phyloP scores from a whole-genome alignment of 2,888 invertebrate genomes.

The Mamestra brassicae region DNA sequence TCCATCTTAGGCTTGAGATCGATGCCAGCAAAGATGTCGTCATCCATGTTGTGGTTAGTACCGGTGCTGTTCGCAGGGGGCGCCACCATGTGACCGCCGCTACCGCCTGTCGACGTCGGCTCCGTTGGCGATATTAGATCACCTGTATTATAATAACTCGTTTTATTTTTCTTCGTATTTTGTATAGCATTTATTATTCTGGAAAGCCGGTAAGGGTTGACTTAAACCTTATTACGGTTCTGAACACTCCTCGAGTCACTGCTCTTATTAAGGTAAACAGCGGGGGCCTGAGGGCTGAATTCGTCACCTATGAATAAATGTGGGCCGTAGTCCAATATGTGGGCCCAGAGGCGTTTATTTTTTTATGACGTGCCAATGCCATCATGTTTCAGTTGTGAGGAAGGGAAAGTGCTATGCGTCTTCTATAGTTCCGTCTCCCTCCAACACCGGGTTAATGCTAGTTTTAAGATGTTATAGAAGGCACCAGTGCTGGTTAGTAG shows the following conservation, averaged over 20 bases:
- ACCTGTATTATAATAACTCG: constrained; percentile 52
- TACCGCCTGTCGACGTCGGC: constrained; percentile 78
- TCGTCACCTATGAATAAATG: background rate
- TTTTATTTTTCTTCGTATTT: background rate
- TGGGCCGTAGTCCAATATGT: background rate
- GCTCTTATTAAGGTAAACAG: background rate
- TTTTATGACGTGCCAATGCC: too few relatives aligned
- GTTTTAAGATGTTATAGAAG: too few relatives aligned
- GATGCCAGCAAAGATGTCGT: constrained; percentile 93
- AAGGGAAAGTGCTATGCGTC: too few relatives aligned
- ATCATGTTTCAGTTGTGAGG: too few relatives aligned
- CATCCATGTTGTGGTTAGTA: constrained; percentile 90
- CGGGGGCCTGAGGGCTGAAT: too few relatives aligned
- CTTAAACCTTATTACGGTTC: background rate
- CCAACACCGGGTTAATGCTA: too few relatives aligned
- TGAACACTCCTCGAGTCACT: background rate
- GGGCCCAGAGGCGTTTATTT: too few relatives aligned
- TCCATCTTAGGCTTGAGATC: constrained; percentile 94
- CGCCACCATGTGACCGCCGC: constrained; percentile 77
- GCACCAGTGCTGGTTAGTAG: background rate
- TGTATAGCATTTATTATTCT: background rate
- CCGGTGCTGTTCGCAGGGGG: constrained; percentile 80
- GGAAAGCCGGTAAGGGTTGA: background rate
- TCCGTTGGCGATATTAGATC: constrained; percentile 89
- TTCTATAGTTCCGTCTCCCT: too few relatives aligned